Evolutionary conservation across 1,140 invertebrate species (phyloP).

Genomic region (Rhopalosiphum maidis): DNA sequence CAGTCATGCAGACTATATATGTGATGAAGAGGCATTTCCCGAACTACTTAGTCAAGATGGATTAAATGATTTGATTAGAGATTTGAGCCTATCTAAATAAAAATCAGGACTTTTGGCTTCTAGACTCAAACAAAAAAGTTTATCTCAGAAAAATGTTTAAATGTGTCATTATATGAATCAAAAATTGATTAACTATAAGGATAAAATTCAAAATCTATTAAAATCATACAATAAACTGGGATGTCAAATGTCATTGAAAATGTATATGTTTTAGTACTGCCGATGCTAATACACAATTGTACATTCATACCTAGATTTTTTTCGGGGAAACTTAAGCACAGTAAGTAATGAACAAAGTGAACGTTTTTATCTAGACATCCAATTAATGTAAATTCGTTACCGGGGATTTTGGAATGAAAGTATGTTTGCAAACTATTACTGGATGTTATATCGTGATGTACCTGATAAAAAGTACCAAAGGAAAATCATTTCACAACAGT

Average conservation of each 20-base stretch:
- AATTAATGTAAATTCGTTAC: too few species aligned
- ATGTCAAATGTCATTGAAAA: not conserved
- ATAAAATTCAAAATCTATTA: not conserved
- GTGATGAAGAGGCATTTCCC: not conserved
- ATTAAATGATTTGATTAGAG: constrained; percentile 9
- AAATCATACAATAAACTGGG: not conserved
- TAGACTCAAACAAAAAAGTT: not conserved
- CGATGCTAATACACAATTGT: too few species aligned
- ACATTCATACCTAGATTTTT: too few species aligned
- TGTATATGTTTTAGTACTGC: too few species aligned
- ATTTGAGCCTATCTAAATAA: not conserved
- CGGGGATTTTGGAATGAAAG: too few species aligned
- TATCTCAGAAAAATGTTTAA: not conserved
- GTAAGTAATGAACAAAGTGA: too few species aligned
- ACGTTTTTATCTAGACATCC: too few species aligned
- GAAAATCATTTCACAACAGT: not conserved
- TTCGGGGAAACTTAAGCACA: too few species aligned
- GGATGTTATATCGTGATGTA: too few species aligned
- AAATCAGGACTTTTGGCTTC: not conserved
- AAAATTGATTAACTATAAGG: not conserved
- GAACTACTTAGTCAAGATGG: not conserved
- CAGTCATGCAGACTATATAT: not conserved
- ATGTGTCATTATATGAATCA: not conserved
- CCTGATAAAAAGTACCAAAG: too few species aligned
- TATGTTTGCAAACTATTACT: too few species aligned